Base-by-base conservation (phyloP, 2,888 invertebrate species). In the Ischnura elegans region DNA sequence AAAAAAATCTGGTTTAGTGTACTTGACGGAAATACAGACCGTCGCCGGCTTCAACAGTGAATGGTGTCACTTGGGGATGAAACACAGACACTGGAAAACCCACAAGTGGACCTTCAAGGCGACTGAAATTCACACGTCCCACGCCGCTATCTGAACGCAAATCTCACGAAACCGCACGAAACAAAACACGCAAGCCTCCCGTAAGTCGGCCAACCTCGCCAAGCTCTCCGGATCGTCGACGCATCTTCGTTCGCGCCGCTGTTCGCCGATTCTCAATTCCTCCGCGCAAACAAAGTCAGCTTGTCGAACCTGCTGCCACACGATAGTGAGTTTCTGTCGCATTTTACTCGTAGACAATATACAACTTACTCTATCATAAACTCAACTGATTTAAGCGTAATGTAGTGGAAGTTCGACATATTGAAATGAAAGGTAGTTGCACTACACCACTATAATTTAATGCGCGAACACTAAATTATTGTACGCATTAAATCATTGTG, bases 11-110 rank as follows among this genome's bases (percentile, higher is more conserved):
- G n/a, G n/a, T n/a, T n/a, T n/a, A n/a, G n/a, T n/a, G n/a, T n/a
- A n/a, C n/a, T 51, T 25, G 61, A n/a, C 61, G n/a, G 61, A 42
- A 42, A 85, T 10, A 29, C 13, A n/a, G 84, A 13, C 36, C 84
- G 86, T 19, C 47, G 1, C 46, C 46, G 46, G 21, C n/a, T 61
- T 51, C 61, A 16, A 61, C 61, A 10, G 43, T 47, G 16, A 87
- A 87, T 55, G 36, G 87, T 87, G 87, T 87, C 87, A 61, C 51
- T 8, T 8, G 16, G 10, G 25, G 46, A 86, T 46, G 86, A 19
- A 51, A 36, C 36, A 36, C 51, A 87, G 55, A 87, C 87, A 61
- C 55, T 42, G 87, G 87, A 55, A 87, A 51, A 51, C 51, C 51
- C 55, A 87, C 51, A 51, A 51, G 29, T 87, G 51, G 51, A 29